Percentiles rank a stretch among this genome's conserved stretches.
Evolutionary conservation across 2,888 invertebrate species (phyloP).

Genomic region (Drosophila rellima): DNA sequence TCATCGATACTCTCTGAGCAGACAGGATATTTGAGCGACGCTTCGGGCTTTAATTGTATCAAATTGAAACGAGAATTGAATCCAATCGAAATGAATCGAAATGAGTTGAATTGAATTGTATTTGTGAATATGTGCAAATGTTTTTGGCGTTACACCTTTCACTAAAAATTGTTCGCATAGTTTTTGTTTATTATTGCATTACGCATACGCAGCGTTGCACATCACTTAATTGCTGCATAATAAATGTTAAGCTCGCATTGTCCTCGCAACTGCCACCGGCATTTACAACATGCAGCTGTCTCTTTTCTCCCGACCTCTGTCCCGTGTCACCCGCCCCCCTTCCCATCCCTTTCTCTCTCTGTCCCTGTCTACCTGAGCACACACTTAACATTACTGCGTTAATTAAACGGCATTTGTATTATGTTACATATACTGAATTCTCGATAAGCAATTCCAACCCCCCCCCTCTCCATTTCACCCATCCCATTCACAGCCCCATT

Average conservation of each 20-base stretch:
- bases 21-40: constrained; percentile 1
- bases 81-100: neutral
- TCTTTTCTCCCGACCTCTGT: neutral
- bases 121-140: neutral
- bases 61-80: neutral
- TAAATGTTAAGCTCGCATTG: constrained; percentile 55
- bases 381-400: constrained; percentile 32
- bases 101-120: neutral
- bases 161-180: constrained; percentile 13
- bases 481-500: no score
- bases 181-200: constrained; percentile 40
- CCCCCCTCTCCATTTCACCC: no score
- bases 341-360: neutral
- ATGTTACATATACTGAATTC: constrained; percentile 34
- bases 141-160: constrained; percentile 5
- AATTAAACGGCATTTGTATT: constrained; percentile 52
- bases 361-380: constrained; percentile 5
- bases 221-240: constrained; percentile 56
- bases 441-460: constrained; percentile 25
- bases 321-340: neutral
- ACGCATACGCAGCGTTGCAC: constrained; percentile 39
- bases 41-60: constrained; percentile 12
- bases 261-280: constrained; percentile 9
- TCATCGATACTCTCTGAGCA: constrained; percentile 2
- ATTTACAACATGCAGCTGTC: constrained; percentile 6